Conservation (phyloP, 2,113 vertebrate species). For the Albula glossodonta region DNA sequence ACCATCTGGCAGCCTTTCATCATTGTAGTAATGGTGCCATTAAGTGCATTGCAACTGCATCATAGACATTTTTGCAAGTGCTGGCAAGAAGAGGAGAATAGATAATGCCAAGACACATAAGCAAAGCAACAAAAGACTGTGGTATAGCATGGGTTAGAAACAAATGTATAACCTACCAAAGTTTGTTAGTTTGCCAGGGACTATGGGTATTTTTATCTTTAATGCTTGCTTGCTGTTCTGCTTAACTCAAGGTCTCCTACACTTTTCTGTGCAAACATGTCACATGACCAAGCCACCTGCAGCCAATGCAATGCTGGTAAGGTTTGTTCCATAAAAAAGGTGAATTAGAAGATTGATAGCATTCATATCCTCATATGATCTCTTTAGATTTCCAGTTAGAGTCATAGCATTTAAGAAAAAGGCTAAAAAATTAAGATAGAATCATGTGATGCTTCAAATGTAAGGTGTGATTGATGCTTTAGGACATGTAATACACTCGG, state of each 20-base stretch:
- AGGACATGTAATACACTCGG: background rate
- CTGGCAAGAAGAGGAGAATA: too few species aligned
- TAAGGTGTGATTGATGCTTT: background rate
- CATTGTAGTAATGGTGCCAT: background rate
- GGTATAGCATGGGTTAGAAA: too few species aligned
- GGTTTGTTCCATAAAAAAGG: background rate
- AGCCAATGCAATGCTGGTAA: background rate
- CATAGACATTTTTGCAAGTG: too few species aligned
- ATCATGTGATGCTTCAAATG: background rate
- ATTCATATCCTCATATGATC: background rate
- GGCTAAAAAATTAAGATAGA: too few species aligned
- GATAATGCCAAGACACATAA: too few species aligned
- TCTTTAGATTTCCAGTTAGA: too few species aligned
- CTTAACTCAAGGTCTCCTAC: background rate
- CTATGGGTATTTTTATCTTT: too few species aligned
- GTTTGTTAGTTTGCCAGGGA: too few species aligned
- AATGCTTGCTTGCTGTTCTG: background rate
- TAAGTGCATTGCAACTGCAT: background rate
- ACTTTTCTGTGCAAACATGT: background rate
- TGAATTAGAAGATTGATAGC: background rate
- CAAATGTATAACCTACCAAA: too few species aligned
- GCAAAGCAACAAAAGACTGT: too few species aligned
- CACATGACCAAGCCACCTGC: background rate
- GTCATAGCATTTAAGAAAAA: too few species aligned
- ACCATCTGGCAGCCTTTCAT: background rate